Evolutionary conservation across 2,797 vertebrate species (phyloP).

Genomic region (Xiphorhynchus erythropygius): DNA sequence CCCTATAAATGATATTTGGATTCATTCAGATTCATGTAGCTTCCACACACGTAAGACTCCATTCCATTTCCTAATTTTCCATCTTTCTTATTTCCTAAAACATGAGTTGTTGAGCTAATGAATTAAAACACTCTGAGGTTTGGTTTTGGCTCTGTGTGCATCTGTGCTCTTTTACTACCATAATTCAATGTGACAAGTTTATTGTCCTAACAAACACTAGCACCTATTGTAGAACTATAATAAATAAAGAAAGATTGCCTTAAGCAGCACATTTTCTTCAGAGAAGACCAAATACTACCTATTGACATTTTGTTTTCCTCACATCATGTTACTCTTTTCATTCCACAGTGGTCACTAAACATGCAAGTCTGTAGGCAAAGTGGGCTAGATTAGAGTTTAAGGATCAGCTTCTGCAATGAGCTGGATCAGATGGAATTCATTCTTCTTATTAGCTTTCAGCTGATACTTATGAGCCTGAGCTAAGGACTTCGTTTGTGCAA

Average conservation of each 20-base stretch:
- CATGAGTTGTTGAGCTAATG: conserved; percentile 73
- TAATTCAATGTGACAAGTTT: conserved; percentile 79
- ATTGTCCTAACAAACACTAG: conserved; percentile 76
- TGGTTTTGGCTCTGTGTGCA: conserved; percentile 70
- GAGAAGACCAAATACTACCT: neutral
- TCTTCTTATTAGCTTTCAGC: conserved; percentile 49
- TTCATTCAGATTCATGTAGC: conserved; percentile 66
- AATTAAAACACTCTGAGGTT: conserved; percentile 74
- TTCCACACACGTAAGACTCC: conserved; percentile 67
- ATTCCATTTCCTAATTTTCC: conserved; percentile 72
- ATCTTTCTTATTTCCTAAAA: conserved; percentile 75
- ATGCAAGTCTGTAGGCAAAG: conserved; percentile 36
- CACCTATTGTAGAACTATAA: conserved; percentile 72
- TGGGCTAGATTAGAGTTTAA: conserved; percentile 12
- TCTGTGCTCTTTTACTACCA: conserved; percentile 70
- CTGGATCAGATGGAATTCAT: conserved; percentile 37
- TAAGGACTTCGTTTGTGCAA: conserved; percentile 13
- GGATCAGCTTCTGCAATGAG: conserved; percentile 33
- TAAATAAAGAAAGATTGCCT: conserved; percentile 48
- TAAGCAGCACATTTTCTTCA: conserved; percentile 27
- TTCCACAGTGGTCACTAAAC: neutral
- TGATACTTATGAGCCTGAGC: conserved; percentile 27
- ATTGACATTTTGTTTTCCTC: neutral
- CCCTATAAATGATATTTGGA: conserved; percentile 62
- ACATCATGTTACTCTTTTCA: neutral